These are phyloP conservation scores for Rhagium mordax DNA, from an alignment of 2,888 invertebrate genomes.

Conservation along the genomic window DNA sequence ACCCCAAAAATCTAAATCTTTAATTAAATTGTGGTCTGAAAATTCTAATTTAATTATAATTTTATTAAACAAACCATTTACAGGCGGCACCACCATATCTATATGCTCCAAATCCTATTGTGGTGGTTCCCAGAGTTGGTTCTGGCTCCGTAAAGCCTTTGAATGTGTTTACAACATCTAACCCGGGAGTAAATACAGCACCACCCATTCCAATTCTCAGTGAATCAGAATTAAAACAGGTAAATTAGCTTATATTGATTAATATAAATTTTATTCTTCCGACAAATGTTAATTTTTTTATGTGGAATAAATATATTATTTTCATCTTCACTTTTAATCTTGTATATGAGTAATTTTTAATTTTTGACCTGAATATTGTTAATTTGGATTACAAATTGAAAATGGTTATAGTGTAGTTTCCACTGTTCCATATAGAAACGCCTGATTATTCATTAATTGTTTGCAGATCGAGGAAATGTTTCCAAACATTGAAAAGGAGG, in stretches of 20 bases:
- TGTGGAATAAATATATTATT: no score
- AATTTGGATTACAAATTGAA: no score
- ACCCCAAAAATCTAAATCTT: no score
- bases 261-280: no score
- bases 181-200: slow-evolving; percentile 55
- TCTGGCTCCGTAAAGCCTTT: slow-evolving; percentile 65
- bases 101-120: slow-evolving; percentile 77
- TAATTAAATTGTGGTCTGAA: no score
- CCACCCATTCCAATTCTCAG: slow-evolving; percentile 68
- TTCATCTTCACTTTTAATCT: no score
- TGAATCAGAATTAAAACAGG: slow-evolving; percentile 78
- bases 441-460: no score
- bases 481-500: slow-evolving; percentile 94
- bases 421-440: no score
- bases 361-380: no score
- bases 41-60: neutral
- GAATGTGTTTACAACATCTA: slow-evolving; percentile 70
- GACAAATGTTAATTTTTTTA: no score
- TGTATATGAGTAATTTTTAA: no score
- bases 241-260: slow-evolving; percentile 60
- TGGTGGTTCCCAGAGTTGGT: slow-evolving; percentile 78
- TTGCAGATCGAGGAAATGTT: slow-evolving; percentile 95
- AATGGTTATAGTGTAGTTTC: no score
- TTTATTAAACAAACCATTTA: slow-evolving; percentile 25
- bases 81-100: slow-evolving; percentile 56